phyloP scores from a whole-genome alignment of 2,797 vertebrate genomes.

The Linurgus olivaceus region DNA sequence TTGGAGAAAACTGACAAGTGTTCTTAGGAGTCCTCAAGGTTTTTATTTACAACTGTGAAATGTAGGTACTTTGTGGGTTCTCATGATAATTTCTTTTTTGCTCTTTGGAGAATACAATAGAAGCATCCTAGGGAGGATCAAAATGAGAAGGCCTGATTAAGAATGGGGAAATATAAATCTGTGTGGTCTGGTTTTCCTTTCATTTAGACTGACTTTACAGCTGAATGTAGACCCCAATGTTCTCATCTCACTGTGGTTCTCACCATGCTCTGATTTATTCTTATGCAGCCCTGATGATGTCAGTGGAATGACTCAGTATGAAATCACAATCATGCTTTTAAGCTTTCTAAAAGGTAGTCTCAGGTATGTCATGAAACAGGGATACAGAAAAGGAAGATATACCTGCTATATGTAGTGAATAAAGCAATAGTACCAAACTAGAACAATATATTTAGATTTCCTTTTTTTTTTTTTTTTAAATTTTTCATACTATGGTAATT shows the following conservation, averaged over 20 bases:
- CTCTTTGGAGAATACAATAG: not conserved
- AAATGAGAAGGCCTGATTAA: not conserved
- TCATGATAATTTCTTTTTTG: not conserved
- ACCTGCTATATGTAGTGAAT: not conserved
- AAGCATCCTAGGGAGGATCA: not conserved
- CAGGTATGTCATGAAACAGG: not conserved
- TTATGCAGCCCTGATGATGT: not conserved
- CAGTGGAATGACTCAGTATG: not conserved
- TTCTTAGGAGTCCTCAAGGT: not conserved
- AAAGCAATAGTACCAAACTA: not conserved
- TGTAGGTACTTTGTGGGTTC: not conserved
- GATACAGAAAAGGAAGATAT: not conserved
- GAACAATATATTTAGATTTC: not conserved
- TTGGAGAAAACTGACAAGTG: not conserved
- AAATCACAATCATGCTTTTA: not conserved
- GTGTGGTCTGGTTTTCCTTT: not conserved
- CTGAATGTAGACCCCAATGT: not conserved
- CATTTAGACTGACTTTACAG: not conserved
- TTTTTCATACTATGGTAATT: not conserved
- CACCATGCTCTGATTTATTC: not conserved
- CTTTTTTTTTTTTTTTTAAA: not conserved
- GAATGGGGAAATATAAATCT: not conserved
- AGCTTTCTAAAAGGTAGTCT: not conserved
- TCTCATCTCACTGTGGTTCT: not conserved
- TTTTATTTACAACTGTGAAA: not conserved